Base-by-base conservation (phyloP, 2,888 invertebrate genomes). In the Drosophila infuscata region DNA sequence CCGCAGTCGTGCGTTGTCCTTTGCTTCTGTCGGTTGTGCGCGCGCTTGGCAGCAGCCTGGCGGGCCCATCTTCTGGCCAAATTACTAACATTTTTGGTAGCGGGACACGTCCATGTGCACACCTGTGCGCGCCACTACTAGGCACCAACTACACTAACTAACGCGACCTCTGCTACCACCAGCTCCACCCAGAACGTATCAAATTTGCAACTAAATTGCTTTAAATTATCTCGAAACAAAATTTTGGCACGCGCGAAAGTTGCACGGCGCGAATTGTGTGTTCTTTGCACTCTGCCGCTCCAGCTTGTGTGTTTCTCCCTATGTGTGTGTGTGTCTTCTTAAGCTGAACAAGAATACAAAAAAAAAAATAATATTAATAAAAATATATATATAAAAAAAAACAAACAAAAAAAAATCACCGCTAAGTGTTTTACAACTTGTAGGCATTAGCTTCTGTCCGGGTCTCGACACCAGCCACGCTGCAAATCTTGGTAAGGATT, bases 381-480 rank as follows among this genome's bases (percentile, higher is more conserved):
- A 20, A 8, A 9, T 9, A 41, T 15, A 46, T 25, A 20, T 8
- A 20, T 38, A 46, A 3, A 46, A 15, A 15, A 46, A 46, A 20
- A 46, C 2, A 25, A 17, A 32, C 6, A 12, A 75, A 71, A 67
- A 68, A 74, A 87, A 88, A 89, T 72, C 81, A 88, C 79, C 79
- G 91, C 80, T 89, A 86, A 85, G 91, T 85, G 91, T 89, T 85
- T 85, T 85, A 90, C 91, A 89, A 89, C 84, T 87, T 76, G 84
- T 71, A 83, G 69, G 82, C 89, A 89, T 90, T 83, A 88, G 80
- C 81, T 88, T 46, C 43, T 57, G 65, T n/a, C 56, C 56, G 67
- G 41, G 30, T 30, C 48, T 29, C 20, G 32, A 56, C 51, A 62
- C 57, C 54, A 70, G 70, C 54, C 33, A 49, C 46, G 51, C 52